Percentiles rank a stretch among this genome's conserved stretches.
These are phyloP conservation scores for Phalacrocorax brasilianus DNA, from an alignment of 2,113 vertebrate species.

Conservation along the genomic window DNA sequence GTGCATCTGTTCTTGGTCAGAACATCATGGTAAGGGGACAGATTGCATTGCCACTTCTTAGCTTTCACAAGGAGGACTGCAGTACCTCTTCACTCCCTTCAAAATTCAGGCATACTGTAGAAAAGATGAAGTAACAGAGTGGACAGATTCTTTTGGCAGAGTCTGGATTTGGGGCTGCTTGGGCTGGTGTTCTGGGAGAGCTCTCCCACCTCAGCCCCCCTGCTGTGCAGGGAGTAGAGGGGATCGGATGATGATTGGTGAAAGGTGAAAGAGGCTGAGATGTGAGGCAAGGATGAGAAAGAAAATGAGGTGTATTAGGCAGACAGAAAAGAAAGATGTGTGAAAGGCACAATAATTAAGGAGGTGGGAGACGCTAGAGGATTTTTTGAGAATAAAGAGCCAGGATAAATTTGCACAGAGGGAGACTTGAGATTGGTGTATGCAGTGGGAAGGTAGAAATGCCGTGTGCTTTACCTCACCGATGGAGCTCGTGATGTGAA, in stretches of 20 bases:
- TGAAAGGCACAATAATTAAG: not conserved
- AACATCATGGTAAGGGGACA: not conserved
- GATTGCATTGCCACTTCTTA: not conserved
- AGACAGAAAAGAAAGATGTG: not conserved
- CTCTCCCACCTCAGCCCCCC: fast-evolving
- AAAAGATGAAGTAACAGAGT: not conserved
- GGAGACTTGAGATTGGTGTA: not conserved
- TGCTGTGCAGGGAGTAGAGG: not conserved
- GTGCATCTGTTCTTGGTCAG: not conserved
- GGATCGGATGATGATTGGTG: not conserved
- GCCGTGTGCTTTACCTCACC: not conserved
- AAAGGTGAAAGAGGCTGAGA: not conserved
- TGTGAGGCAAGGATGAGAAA: not conserved
- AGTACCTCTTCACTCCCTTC: not conserved
- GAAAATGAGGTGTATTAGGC: not conserved
- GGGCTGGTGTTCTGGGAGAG: not conserved
- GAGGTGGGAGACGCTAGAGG: not conserved
- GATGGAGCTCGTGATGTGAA: not conserved
- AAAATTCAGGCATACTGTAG: not conserved
- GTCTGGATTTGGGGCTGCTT: not conserved
- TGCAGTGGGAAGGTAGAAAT: not conserved
- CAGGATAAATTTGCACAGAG: not conserved
- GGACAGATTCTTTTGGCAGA: not conserved
- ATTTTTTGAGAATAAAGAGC: not conserved
- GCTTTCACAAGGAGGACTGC: not conserved